Base-by-base conservation (phyloP, 2,888 invertebrate genomes). In the Drosophila ustulata region DNA sequence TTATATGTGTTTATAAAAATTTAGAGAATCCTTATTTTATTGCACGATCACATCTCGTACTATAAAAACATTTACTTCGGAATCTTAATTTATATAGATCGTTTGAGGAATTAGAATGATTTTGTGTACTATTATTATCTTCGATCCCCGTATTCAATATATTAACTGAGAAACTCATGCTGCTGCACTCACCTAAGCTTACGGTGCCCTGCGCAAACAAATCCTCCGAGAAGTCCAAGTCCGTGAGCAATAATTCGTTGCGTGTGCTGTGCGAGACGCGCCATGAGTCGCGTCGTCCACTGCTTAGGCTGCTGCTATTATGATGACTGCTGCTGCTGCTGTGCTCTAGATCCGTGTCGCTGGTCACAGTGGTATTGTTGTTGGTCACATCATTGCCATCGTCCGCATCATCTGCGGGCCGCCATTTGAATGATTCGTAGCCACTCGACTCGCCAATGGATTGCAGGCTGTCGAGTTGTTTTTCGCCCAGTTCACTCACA, bases 361-460 rank as follows among this genome's bases (percentile, higher is more conserved):
- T 73, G 30, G 70, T 55, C 9, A 70, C 39, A 7, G 73, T 67
- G 13, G 75, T 66, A 13, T 74, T 50, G 3, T 37, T 32, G n/a
- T 74, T 50, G 3, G 72, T 81, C 25, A 66, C 55, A 37, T 82
- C 87, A n/a, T 71, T 78, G 58, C 66, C 78, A 11, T 72, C 76
- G 30, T 65, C 80, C 11, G 89, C 93, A 0, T 94, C 94, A 25
- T 95, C 95, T 2, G 94, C 93, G 1, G 92, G 93, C 66, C 93
- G 93, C 90, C 94, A 93, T 87, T 93, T 94, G 71, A 96, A 94
- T 85, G 96, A 96, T 85, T 96, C 96, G 85, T 96, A 96, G 5
- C 96, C 97, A 86, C 96, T 96, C 9, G 92, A 92, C 79, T 96
- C 96, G 0, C 95, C 96, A 30, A 95, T 93, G 11, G 96, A 96